Conservation (phyloP, 2,113 vertebrate genomes). For the Diadophis punctatus region DNA sequence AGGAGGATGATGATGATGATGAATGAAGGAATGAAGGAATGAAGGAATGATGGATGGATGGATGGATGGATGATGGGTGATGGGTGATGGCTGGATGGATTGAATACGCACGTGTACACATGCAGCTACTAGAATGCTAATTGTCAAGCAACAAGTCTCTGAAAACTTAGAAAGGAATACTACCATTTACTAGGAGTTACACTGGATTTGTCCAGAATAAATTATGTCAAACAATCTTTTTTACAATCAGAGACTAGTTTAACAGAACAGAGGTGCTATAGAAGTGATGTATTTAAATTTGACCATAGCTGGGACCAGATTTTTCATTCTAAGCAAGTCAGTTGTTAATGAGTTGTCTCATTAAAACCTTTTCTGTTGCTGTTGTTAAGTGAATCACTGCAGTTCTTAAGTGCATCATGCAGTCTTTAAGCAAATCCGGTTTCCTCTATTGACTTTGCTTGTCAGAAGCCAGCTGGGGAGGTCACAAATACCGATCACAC, state of each 20-base stretch:
- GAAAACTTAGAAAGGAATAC: neutral
- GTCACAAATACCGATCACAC: neutral
- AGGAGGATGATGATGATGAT: too few relatives aligned
- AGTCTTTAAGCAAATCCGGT: neutral
- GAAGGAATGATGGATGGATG: too few relatives aligned
- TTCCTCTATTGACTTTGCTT: neutral
- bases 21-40: too few relatives aligned
- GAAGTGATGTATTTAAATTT: neutral
- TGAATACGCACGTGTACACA: neutral
- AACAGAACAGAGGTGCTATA: neutral
- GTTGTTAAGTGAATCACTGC: neutral
- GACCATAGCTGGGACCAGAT: neutral
- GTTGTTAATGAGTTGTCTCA: neutral
- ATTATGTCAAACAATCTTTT: neutral
- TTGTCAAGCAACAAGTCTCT: neutral
- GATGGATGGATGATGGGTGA: too few relatives aligned
- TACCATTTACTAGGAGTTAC: neutral
- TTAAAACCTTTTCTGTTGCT: neutral
- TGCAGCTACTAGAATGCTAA: neutral
- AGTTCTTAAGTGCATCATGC: neutral
- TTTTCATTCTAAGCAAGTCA: neutral
- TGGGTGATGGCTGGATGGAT: too few relatives aligned
- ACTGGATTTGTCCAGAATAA: neutral
- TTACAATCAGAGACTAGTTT: neutral
- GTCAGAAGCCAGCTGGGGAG: neutral